Evolutionary conservation across 2,888 invertebrate genomes (phyloP), one percentile per base, ranked within the genome.

Genomic region (Synanthedon andrenaeformis): DNA sequence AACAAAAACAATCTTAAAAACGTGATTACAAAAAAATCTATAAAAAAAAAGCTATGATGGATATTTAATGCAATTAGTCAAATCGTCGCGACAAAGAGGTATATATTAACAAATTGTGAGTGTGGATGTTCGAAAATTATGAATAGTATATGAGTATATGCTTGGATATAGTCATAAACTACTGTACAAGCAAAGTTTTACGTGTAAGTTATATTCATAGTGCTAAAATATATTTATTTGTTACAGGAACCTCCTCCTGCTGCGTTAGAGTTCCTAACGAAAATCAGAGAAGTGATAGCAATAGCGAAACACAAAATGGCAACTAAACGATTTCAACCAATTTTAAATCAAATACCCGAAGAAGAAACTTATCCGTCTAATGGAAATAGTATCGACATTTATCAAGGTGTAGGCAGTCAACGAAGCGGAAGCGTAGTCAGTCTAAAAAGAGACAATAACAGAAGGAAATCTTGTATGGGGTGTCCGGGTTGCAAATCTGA

Each of bases 251-350:
- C 97, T 19, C 96, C 97, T 51, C 94, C 95, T 49, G 95, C 96
- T 53, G 96, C 97, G 23, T 83, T 96, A 62, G 96, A 97, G 77
- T 97, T 97, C 74, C 88, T 97, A 52, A 90, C 91, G 1, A 95
- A 96, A 89, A 95, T 97, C 58, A 91, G 97, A 58, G 96, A 96
- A 88, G 96, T 96, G 5, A 96, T 96, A 63, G 90, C 95, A 49
- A 92, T 96, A 52, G 96, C 96, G 6, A 96, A 96, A 71, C 93
- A 94, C 65, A 96, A 96, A 84, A 95, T 96, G 93, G 90, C 92
- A 48, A 83, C 92, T 0, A 95, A 96, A 78, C 89, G 92, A 56
- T 96, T 94, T 69, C 90, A 92, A 56, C 96, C 96, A 1, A 91
- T 92, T 52, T 82, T 96, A 4, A 89, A 91, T 53, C 91, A 92